These are phyloP conservation scores for Xenopus laevis DNA, from an alignment of 2,113 vertebrate genomes.

Conservation along the genomic window DNA sequence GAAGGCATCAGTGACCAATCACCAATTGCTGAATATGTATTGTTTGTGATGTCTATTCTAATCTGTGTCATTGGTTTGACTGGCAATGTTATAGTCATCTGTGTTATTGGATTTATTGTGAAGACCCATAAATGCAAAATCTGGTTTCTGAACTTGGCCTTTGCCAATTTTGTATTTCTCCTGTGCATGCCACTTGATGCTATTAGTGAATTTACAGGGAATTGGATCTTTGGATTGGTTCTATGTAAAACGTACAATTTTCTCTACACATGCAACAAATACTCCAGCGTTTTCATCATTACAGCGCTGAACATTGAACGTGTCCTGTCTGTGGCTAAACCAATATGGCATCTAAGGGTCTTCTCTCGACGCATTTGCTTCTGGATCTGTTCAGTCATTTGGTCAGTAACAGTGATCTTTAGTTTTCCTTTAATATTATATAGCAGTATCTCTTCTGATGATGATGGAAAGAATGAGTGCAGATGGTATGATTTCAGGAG, in stretches of 20 bases:
- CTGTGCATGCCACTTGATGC: not conserved
- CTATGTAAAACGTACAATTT: constrained; percentile 8
- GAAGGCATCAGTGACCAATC: not conserved
- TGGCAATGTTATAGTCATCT: constrained; percentile 12
- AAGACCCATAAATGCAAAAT: constrained; percentile 5
- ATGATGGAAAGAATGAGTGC: not conserved
- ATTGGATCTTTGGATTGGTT: constrained; percentile 7
- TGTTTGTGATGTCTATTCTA: not conserved
- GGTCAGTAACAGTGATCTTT: not conserved
- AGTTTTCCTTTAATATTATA: not conserved
- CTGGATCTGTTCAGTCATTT: constrained; percentile 1
- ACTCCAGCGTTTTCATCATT: constrained; percentile 18
- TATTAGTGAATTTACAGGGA: not conserved
- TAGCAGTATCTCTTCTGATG: not conserved
- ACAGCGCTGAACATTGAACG: constrained; percentile 11
- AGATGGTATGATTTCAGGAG: not conserved
- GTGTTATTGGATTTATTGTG: not conserved
- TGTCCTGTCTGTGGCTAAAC: constrained; percentile 4
- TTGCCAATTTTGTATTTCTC: constrained; percentile 9
- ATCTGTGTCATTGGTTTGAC: not conserved
- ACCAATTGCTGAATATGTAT: not conserved
- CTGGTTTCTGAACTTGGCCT: constrained; percentile 31
- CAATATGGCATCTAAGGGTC: constrained; percentile 6
- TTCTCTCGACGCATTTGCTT: not conserved
- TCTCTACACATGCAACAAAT: not conserved